Evolutionary conservation across 2,797 vertebrate species (phyloP).

Genomic region (Macrochelys suwanniensis): DNA sequence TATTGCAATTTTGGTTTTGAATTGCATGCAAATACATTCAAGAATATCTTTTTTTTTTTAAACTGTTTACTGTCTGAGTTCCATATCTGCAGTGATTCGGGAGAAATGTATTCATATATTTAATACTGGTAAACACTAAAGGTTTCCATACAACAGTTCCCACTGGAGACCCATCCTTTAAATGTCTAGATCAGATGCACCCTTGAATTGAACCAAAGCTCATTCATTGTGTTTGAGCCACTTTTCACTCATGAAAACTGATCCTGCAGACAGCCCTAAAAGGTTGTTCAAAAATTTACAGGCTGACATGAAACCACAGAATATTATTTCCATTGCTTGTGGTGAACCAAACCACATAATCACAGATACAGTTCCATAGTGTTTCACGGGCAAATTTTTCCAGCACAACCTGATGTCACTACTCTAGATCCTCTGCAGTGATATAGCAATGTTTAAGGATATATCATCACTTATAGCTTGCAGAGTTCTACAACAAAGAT

Average conservation of each 20-base stretch:
- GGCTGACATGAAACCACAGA: neutral
- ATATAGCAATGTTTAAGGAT: neutral
- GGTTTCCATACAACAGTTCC: slow-evolving; percentile 6
- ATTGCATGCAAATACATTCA: neutral
- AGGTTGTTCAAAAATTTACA: slow-evolving; percentile 10
- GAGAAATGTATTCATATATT: slow-evolving; percentile 11
- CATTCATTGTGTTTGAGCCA: neutral
- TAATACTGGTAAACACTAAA: slow-evolving; percentile 4
- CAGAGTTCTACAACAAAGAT: neutral
- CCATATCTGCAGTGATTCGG: neutral
- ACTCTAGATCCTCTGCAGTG: neutral
- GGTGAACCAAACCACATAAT: neutral
- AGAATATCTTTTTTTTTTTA: neutral
- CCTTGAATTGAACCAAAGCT: slow-evolving; percentile 20
- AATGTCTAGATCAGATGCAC: neutral
- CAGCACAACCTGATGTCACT: neutral
- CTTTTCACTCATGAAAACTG: slow-evolving; percentile 35
- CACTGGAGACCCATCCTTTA: neutral
- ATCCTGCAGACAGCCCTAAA: slow-evolving; percentile 25
- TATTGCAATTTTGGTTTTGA: neutral
- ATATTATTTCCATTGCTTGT: neutral
- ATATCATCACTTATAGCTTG: neutral
- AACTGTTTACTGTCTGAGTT: neutral
- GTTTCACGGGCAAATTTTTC: neutral
- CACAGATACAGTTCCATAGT: neutral